Conservation (phyloP, 2,113 vertebrate species). For the Motacilla tschutschensis region DNA sequence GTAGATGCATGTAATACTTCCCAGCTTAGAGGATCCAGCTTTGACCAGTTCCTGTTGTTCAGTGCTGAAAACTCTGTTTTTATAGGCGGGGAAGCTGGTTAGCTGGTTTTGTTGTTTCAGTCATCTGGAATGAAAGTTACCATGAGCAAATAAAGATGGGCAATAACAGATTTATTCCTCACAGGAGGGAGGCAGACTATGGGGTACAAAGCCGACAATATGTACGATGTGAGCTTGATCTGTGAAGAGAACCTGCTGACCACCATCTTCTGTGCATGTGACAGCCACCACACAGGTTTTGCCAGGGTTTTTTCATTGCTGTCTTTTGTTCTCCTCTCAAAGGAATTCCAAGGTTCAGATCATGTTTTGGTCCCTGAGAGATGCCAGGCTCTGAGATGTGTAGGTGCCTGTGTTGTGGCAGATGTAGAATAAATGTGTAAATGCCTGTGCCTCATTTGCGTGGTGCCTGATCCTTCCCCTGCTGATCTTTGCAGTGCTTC, state of each 20-base stretch:
- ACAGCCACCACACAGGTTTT: slow-evolving; percentile 83
- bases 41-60: not conserved
- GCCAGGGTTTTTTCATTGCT: not conserved
- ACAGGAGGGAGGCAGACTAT: not conserved
- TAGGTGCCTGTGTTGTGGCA: not conserved
- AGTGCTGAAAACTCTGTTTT: not conserved
- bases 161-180: not conserved
- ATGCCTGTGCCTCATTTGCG: not conserved
- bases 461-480: not conserved
- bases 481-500: not conserved
- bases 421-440: not conserved
- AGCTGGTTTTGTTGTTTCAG: not conserved
- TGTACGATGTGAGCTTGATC: slow-evolving; percentile 71
- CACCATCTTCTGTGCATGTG: slow-evolving; percentile 84
- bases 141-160: not conserved
- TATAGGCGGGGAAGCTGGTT: not conserved
- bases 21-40: not conserved
- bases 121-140: too few species aligned
- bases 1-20: not conserved
- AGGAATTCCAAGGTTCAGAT: not conserved
- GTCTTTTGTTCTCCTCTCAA: not conserved
- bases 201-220: not conserved
- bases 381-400: rapidly evolving
- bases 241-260: slow-evolving; percentile 86
- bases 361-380: rapidly evolving